These are phyloP conservation scores for Melitaea cinxia DNA, from an alignment of 1,140 invertebrate species.

Conservation along the genomic window DNA sequence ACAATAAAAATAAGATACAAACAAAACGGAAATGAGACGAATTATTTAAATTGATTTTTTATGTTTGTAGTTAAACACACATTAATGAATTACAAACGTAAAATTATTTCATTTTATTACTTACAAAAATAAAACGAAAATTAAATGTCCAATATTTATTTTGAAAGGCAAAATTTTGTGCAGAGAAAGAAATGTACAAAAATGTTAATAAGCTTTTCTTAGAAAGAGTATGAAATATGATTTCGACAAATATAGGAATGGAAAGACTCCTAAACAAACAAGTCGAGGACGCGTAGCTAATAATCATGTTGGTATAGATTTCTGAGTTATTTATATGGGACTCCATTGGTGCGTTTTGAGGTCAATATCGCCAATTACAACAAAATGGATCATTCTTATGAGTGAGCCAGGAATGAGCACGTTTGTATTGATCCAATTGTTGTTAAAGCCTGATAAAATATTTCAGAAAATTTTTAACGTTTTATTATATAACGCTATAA, in stretches of 20 bases:
- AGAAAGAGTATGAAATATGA: neutral
- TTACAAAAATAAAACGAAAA: too few species aligned
- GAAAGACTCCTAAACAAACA: conserved; percentile 5
- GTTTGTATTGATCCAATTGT: neutral
- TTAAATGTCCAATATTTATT: too few species aligned
- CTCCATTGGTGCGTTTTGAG: neutral
- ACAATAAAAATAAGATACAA: too few species aligned
- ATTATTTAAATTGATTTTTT: too few species aligned
- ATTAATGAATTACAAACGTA: too few species aligned
- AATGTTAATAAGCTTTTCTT: too few species aligned
- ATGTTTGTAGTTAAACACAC: too few species aligned
- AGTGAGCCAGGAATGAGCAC: neutral
- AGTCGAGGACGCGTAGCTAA: neutral
- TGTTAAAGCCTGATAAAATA: neutral
- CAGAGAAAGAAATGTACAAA: neutral
- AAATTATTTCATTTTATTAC: too few species aligned
- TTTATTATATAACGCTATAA: too few species aligned
- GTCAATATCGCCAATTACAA: conserved; percentile 16
- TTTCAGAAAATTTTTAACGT: neutral
- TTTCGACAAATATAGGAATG: neutral
- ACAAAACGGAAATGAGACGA: too few species aligned
- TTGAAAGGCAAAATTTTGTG: too few species aligned
- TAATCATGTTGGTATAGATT: conserved; percentile 18
- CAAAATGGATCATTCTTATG: conserved; percentile 3
- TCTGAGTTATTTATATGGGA: conserved; percentile 6